These are phyloP conservation scores for Paramuricea clavata DNA, from an alignment of 92 coral and sea anemone species.

Conservation along the genomic window DNA sequence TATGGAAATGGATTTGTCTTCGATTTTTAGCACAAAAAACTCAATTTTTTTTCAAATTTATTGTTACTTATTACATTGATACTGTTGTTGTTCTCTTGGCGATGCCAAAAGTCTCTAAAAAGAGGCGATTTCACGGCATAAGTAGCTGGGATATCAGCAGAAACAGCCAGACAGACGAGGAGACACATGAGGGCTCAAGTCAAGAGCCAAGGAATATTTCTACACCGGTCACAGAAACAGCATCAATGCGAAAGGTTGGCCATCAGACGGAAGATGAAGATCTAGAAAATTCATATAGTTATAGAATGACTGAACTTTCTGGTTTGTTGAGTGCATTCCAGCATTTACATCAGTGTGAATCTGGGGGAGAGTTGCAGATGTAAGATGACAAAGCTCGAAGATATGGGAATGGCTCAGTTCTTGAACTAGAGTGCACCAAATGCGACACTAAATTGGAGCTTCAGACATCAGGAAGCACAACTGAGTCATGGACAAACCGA, in stretches of 20 bases:
- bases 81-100: not conserved
- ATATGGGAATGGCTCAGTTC: conserved; percentile 34
- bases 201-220: conserved; percentile 22
- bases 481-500: conserved; percentile 19
- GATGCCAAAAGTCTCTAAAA: conserved; percentile 9
- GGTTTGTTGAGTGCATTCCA: conserved; percentile 36
- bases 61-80: not conserved
- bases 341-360: conserved; percentile 32
- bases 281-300: conserved; percentile 3
- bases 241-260: conserved; percentile 1
- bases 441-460: conserved; percentile 35
- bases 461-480: conserved; percentile 29
- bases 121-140: conserved; percentile 9
- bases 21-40: not conserved
- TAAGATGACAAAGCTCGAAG: conserved; percentile 31
- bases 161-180: conserved; percentile 9
- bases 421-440: conserved; percentile 36
- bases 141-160: conserved; percentile 22
- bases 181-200: conserved; percentile 15
- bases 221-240: conserved; percentile 2
- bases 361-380: conserved; percentile 24
- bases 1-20: not conserved
- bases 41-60: not conserved
- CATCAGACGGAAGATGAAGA: not conserved
- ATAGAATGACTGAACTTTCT: not conserved